Percentiles rank a stretch among this genome's conserved stretches.
Evolutionary conservation across 2,888 invertebrate species (phyloP).

Genomic region (Nymphalis polychloros): DNA sequence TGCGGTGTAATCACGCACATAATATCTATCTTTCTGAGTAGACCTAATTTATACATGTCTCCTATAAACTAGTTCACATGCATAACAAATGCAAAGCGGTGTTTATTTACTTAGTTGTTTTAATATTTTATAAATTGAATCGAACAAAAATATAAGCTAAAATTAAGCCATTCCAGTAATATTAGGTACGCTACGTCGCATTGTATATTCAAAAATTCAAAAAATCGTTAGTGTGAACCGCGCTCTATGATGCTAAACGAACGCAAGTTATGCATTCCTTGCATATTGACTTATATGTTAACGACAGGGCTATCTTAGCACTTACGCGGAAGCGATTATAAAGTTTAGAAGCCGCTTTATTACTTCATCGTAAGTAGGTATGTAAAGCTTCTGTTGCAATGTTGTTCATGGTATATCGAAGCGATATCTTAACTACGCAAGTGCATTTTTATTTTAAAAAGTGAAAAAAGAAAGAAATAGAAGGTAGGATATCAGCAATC

Average conservation of each 20-base stretch:
- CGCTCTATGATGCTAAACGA: constrained; percentile 70
- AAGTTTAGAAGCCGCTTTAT: constrained; percentile 70
- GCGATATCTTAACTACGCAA: constrained; percentile 76
- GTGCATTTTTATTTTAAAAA: constrained; percentile 76
- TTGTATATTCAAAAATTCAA: constrained; percentile 60
- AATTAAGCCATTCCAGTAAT: constrained; percentile 78
- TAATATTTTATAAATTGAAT: constrained; percentile 48
- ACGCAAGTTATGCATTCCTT: constrained; percentile 60
- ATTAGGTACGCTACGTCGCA: constrained; percentile 60
- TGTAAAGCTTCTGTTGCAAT: constrained; percentile 75
- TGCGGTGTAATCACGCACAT: no score
- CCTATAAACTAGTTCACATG: constrained; percentile 78
- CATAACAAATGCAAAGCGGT: constrained; percentile 81
- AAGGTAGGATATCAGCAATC: constrained; percentile 75
- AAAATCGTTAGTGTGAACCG: constrained; percentile 68
- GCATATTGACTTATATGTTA: constrained; percentile 50
- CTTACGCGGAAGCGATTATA: constrained; percentile 73
- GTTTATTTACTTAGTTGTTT: constrained; percentile 62
- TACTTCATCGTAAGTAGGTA: constrained; percentile 52
- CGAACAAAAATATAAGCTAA: constrained; percentile 70
- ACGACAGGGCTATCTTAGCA: constrained; percentile 66
- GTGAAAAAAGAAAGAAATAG: constrained; percentile 76
- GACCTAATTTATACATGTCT: constrained; percentile 55
- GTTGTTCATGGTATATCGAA: constrained; percentile 67
- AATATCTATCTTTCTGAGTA: constrained; percentile 30